Evolutionary conservation across 2,888 invertebrate species (phyloP).

Genomic region (Tetranychus truncatus): DNA sequence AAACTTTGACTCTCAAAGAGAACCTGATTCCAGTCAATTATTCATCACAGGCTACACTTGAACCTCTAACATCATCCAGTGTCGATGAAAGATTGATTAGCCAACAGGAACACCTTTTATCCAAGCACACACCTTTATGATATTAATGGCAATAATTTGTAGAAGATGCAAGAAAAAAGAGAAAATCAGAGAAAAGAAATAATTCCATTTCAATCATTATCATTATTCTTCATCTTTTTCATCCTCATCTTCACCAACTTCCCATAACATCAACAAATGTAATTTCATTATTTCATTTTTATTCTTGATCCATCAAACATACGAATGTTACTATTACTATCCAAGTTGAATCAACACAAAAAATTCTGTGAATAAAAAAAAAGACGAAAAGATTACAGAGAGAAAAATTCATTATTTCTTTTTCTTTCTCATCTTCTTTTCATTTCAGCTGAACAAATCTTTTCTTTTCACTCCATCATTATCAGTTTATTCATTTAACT

Average conservation of each 20-base stretch:
- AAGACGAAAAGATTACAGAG: background rate
- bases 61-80: background rate
- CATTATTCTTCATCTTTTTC: background rate
- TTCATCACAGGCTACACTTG: background rate
- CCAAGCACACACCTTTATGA: background rate
- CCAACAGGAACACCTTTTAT: background rate
- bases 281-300: background rate
- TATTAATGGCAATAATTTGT: background rate
- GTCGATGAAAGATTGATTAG: background rate
- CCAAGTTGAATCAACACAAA: background rate
- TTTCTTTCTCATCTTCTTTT: background rate
- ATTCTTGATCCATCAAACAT: background rate
- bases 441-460: background rate
- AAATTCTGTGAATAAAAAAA: background rate
- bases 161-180: background rate
- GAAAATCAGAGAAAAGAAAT: background rate
- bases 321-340: background rate
- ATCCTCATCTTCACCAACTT: background rate
- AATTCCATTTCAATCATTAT: background rate
- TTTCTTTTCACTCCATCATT: too few species aligned
- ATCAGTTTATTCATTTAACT: too few species aligned
- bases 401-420: background rate
- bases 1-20: background rate
- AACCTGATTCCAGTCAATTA: background rate
- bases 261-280: background rate